phyloP scores from a whole-genome alignment of 2,888 invertebrate genomes.

The Apotomis betuletana region DNA sequence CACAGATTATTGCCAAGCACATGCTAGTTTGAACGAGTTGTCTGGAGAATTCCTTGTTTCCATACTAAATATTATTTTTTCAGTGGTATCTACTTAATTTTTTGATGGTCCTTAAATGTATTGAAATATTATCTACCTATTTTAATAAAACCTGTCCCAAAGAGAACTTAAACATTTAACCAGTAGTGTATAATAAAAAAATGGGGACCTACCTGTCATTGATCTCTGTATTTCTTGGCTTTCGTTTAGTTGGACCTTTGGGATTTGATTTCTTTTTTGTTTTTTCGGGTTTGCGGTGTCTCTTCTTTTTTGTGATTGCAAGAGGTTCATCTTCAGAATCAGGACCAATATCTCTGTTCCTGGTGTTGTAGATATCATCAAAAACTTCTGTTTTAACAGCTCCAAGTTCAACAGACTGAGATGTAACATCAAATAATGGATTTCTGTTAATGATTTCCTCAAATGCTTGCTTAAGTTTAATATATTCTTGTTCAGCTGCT shows the following conservation, averaged over 20 bases:
- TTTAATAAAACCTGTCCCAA: too few relatives aligned
- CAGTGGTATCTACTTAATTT: too few relatives aligned
- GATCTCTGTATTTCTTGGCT: constrained; percentile 47
- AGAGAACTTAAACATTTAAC: too few relatives aligned
- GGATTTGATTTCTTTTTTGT: constrained; percentile 62
- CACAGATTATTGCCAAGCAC: too few relatives aligned
- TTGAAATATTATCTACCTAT: too few relatives aligned
- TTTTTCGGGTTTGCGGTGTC: constrained; percentile 61
- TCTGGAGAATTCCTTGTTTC: too few relatives aligned
- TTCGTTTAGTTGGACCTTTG: constrained; percentile 51
- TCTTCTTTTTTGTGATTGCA: constrained; percentile 64
- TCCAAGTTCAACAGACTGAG: constrained; percentile 48
- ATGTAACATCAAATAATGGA: constrained; percentile 62
- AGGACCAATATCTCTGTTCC: constrained; percentile 44
- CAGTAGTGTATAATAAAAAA: too few relatives aligned
- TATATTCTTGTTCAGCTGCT: constrained; percentile 70
- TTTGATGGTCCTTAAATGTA: too few relatives aligned
- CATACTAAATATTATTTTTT: too few relatives aligned
- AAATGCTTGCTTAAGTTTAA: constrained; percentile 69
- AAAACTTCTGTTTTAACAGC: constrained; percentile 56
- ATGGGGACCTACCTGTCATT: constrained; percentile 50
- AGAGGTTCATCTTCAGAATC: constrained; percentile 75
- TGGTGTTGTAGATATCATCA: constrained; percentile 44
- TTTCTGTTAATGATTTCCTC: constrained; percentile 71
- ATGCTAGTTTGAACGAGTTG: too few relatives aligned